Conservation (phyloP, 2,888 invertebrate species). For the Bombyx huttoni region DNA sequence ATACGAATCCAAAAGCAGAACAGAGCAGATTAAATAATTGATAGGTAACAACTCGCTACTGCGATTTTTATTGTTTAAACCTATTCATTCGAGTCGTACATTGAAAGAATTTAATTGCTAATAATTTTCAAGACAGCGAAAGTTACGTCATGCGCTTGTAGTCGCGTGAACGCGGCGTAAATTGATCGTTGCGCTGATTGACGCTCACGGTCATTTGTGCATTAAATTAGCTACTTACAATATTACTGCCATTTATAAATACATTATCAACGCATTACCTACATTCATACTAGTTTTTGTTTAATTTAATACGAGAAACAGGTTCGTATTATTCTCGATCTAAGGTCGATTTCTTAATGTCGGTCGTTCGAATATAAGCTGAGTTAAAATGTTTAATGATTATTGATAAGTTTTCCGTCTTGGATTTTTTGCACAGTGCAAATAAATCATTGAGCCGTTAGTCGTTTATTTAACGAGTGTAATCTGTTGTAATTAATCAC, state of each 20-base stretch:
- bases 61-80: neutral
- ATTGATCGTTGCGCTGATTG: constrained; percentile 45
- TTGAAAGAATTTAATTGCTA: constrained; percentile 12
- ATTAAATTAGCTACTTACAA: constrained; percentile 5
- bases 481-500: neutral
- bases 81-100: neutral
- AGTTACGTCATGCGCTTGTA: constrained; percentile 26
- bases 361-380: neutral
- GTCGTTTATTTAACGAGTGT: neutral
- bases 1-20: too few relatives aligned
- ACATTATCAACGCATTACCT: neutral
- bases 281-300: neutral
- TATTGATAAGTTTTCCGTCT: neutral
- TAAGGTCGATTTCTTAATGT: neutral
- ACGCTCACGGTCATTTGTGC: constrained; percentile 43
- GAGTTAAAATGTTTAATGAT: neutral
- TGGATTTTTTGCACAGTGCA: neutral
- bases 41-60: neutral
- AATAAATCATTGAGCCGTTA: neutral
- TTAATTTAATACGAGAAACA: neutral
- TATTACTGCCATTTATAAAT: neutral
- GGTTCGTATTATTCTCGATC: neutral
- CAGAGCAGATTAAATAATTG: neutral
- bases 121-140: constrained; percentile 31
- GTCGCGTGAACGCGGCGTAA: constrained; percentile 28